Conservation (phyloP, 2,888 invertebrate genomes). For the Rhabditoides inermis region DNA sequence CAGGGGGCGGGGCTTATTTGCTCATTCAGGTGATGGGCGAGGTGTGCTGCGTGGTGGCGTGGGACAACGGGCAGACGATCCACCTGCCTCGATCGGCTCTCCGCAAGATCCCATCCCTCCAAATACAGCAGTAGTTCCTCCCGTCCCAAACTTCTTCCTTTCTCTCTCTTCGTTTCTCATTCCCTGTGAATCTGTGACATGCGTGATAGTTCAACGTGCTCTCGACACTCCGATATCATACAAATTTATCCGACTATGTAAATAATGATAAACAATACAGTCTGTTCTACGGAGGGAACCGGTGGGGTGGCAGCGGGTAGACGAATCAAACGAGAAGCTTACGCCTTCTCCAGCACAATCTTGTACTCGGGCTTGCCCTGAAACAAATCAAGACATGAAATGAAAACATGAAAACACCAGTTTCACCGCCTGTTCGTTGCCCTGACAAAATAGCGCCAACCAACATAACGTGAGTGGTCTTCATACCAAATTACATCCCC, state of each 20-base stretch:
- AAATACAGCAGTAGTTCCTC: no score
- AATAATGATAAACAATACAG: no score
- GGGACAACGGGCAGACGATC: conserved; percentile 40
- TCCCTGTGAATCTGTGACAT: no score
- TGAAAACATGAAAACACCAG: background rate
- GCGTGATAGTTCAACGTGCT: no score
- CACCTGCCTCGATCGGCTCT: conserved; percentile 38
- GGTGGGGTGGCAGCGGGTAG: no score
- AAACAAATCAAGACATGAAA: background rate
- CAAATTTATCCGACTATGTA: no score
- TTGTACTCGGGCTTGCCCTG: conserved; percentile 33
- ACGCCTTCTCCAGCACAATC: conserved; percentile 22
- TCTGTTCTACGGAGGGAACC: no score
- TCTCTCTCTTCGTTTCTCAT: no score
- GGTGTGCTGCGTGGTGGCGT: conserved; percentile 37
- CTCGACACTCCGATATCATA: no score
- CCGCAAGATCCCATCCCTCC: no score
- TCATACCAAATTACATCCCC: background rate
- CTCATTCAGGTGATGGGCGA: conserved; percentile 33
- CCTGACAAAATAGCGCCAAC: background rate
- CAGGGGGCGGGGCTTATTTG: conserved; percentile 5
- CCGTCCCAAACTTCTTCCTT: no score
- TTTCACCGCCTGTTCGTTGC: background rate
- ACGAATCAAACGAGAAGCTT: no score
- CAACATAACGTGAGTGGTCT: background rate